phyloP scores from a whole-genome alignment of 2,797 vertebrate species.

The Synaphobranchus kaupii region DNA sequence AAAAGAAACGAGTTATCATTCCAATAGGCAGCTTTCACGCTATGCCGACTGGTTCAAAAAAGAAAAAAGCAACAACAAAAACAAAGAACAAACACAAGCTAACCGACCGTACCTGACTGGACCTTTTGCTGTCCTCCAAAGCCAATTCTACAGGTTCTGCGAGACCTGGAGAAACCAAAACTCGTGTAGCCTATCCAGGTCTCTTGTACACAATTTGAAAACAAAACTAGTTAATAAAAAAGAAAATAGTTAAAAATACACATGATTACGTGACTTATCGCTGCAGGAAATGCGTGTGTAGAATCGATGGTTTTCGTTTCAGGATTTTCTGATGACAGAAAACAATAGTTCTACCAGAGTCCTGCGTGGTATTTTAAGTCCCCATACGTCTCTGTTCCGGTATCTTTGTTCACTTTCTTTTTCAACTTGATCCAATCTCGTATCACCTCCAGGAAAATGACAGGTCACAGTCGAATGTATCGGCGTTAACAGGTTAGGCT shows the following conservation, averaged over 20 bases:
- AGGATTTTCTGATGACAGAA: not conserved
- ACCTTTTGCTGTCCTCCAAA: conserved; percentile 6
- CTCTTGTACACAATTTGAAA: not conserved
- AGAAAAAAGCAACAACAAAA: not conserved
- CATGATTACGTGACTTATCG: not conserved
- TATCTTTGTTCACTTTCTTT: conserved; percentile 19
- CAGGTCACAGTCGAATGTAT: conserved; percentile 31
- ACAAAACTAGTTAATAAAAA: not conserved
- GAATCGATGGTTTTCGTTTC: not conserved
- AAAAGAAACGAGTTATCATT: not conserved
- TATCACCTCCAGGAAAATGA: conserved; percentile 13
- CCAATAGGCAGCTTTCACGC: not conserved
- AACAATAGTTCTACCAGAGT: not conserved
- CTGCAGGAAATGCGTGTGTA: not conserved
- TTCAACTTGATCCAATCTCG: conserved; percentile 34
- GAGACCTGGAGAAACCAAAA: not conserved
- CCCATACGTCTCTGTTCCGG: not conserved
- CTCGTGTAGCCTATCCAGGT: not conserved
- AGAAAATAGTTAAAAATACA: not conserved
- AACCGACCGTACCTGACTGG: conserved; percentile 6
- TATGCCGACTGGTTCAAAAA: not conserved
- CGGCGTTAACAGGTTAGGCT: conserved; percentile 69
- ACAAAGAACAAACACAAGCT: not conserved
- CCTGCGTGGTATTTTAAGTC: not conserved
- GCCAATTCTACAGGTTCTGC: not conserved